Evolutionary conservation across 2,113 vertebrate genomes (phyloP).

Genomic region (Scartelaos histophorus): DNA sequence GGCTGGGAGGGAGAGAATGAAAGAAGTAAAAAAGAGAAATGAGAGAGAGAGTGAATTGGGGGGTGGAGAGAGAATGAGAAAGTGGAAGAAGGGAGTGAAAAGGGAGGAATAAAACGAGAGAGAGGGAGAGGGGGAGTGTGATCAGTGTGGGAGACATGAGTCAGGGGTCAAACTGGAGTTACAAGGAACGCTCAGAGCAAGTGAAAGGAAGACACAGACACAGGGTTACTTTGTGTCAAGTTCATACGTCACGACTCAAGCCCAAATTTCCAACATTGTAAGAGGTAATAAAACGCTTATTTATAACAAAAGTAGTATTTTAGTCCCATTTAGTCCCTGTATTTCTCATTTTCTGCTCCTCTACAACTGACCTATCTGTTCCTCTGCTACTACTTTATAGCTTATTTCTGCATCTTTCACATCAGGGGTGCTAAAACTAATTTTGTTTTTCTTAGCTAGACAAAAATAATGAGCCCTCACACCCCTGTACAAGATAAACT

Average conservation of each 20-base stretch:
- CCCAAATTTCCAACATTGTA: neutral
- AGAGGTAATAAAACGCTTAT: neutral
- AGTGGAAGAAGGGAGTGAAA: neutral
- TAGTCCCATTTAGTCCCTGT: too few relatives aligned
- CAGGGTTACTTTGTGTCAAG: conserved; percentile 24
- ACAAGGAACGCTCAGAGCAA: conserved; percentile 36
- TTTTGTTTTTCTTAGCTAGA: too few relatives aligned
- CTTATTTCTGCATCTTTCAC: too few relatives aligned
- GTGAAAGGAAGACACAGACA: conserved; percentile 29
- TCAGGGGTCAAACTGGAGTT: conserved; percentile 68
- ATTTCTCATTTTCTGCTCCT: neutral
- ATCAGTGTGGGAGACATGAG: conserved; percentile 72
- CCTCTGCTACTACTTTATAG: too few relatives aligned
- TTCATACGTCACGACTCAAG: conserved; percentile 29
- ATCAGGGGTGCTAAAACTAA: too few relatives aligned
- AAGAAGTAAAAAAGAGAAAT: neutral
- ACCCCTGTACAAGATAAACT: too few relatives aligned
- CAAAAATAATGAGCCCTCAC: too few relatives aligned
- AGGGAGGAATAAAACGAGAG: neutral
- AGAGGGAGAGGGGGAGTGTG: conserved; percentile 34
- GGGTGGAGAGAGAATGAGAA: neutral
- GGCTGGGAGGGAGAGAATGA: neutral
- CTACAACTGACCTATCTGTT: neutral
- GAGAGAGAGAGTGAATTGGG: too few relatives aligned
- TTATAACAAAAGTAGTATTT: neutral